Evolutionary conservation across 2,113 vertebrate genomes (phyloP).

Genomic region (Athene cunicularia): DNA sequence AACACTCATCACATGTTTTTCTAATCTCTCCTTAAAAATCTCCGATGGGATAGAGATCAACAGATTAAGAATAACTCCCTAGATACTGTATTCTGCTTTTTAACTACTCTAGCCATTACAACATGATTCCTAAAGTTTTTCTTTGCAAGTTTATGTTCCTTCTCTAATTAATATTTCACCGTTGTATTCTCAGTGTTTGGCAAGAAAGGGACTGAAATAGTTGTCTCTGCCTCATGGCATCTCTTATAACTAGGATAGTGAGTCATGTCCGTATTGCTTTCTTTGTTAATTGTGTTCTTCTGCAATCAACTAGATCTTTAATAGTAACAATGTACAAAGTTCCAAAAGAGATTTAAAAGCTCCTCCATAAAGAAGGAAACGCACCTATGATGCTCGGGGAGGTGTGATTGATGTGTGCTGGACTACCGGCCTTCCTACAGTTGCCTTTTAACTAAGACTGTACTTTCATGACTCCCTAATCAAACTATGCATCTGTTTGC

Average conservation of each 20-base stretch:
- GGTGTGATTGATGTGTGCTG: not conserved
- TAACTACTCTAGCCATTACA: not conserved
- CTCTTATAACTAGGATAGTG: not conserved
- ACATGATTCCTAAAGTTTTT: not conserved
- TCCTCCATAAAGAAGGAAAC: not conserved
- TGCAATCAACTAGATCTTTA: not conserved
- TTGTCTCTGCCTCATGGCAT: not conserved
- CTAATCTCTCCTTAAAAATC: slow-evolving; percentile 46
- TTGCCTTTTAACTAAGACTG: not conserved
- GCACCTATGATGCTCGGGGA: not conserved
- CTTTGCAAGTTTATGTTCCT: not conserved
- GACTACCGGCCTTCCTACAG: not conserved
- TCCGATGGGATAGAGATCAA: not conserved
- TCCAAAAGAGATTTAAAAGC: not conserved
- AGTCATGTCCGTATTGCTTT: not conserved
- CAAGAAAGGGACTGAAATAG: not conserved
- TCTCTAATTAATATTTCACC: slow-evolving; percentile 8
- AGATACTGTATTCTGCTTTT: not conserved
- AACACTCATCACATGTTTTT: not conserved
- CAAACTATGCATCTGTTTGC: not conserved
- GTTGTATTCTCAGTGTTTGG: not conserved
- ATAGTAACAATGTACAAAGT: not conserved
- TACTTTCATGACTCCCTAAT: not conserved
- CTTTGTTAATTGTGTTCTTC: not conserved
- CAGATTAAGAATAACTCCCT: not conserved